A percentile compares a stretch with the other conserved stretches of the same genome.
Evolutionary conservation across 2,888 invertebrate species (phyloP).

Genomic region (Scrobipalpa costella): DNA sequence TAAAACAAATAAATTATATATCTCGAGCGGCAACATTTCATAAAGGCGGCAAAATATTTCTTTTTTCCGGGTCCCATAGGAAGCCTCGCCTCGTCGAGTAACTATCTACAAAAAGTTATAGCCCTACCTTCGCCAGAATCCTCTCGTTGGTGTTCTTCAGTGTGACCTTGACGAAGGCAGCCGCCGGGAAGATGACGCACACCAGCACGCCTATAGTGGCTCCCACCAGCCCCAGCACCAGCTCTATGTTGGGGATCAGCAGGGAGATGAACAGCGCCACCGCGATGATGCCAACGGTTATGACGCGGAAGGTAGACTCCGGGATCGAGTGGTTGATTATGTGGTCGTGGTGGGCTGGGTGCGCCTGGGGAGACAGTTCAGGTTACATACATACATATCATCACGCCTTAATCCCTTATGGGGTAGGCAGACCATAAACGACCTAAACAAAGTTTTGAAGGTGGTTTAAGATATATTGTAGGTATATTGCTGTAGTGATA

Average conservation of each 20-base stretch:
- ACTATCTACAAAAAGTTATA: background rate
- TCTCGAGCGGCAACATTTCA: no score
- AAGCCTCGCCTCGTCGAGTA: no score
- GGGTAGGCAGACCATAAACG: no score
- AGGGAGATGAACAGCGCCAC: conserved; percentile 90
- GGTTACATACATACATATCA: background rate
- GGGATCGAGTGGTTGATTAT: conserved; percentile 87
- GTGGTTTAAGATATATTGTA: no score
- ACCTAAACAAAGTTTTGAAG: no score
- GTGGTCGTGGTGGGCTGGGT: conserved; percentile 83
- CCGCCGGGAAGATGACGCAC: conserved; percentile 95
- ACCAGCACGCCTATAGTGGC: conserved; percentile 97
- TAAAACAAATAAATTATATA: no score
- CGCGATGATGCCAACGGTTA: conserved; percentile 90
- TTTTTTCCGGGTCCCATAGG: no score
- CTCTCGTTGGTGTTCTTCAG: conserved; percentile 92
- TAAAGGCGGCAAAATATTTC: no score
- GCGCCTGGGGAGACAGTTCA: conserved; percentile 72
- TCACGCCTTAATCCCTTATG: no score
- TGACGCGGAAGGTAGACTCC: conserved; percentile 88
- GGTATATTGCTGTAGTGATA: no score
- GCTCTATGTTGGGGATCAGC: conserved; percentile 95
- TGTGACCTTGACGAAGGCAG: conserved; percentile 92
- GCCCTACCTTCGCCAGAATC: conserved; percentile 87
- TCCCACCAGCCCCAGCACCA: conserved; percentile 96